These are phyloP conservation scores for Mastacembelus armatus DNA, from an alignment of 2,797 vertebrate species.

Conservation along the genomic window DNA sequence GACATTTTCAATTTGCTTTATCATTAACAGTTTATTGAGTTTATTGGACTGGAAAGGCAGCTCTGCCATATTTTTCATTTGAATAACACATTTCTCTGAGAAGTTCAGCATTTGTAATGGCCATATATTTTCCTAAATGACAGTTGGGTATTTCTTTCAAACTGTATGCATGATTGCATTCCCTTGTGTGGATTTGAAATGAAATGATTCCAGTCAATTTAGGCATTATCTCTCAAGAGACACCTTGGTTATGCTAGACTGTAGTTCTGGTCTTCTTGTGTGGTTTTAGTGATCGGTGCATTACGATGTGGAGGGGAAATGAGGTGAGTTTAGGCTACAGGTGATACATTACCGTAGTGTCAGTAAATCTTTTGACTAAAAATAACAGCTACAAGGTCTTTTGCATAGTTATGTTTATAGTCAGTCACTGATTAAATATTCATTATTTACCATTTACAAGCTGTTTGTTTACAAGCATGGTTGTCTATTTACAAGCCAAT, in stretches of 20 bases:
- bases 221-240: constrained; percentile 17
- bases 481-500: too few species aligned
- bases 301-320: constrained; percentile 13
- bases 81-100: constrained; percentile 42
- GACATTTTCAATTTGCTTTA: constrained; percentile 77
- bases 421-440: not conserved
- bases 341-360: not conserved
- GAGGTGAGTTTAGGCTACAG: constrained; percentile 19
- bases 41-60: constrained; percentile 68
- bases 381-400: not conserved
- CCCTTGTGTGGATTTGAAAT: constrained; percentile 22
- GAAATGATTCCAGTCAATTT: constrained; percentile 48
- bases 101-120: constrained; percentile 42
- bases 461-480: too few species aligned
- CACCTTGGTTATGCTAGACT: constrained; percentile 17
- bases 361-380: not conserved
- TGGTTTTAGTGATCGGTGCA: constrained; percentile 29
- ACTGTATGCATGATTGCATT: constrained; percentile 24
- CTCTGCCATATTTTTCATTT: constrained; percentile 50
- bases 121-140: constrained; percentile 54
- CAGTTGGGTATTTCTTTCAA: constrained; percentile 46
- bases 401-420: not conserved
- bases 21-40: constrained; percentile 71
- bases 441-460: too few species aligned
- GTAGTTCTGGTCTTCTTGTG: constrained; percentile 21